Conservation (phyloP, 2,888 invertebrate genomes). For the Drosophila infuscata region DNA sequence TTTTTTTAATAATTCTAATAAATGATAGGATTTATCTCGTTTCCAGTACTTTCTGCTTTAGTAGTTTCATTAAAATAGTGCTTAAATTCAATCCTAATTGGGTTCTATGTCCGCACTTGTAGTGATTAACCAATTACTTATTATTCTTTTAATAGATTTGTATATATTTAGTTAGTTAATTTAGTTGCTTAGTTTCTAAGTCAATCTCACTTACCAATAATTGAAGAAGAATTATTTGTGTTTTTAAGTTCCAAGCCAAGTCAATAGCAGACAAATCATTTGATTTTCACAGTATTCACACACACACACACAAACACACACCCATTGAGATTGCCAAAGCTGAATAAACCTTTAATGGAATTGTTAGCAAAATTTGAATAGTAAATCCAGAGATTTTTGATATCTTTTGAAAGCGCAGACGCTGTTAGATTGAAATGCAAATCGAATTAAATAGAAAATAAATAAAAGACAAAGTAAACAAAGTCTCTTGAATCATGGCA, state of each 20-base stretch:
- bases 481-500: constrained; percentile 35
- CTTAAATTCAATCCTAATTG: not conserved
- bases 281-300: constrained; percentile 35
- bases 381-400: constrained; percentile 54
- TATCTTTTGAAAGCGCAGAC: constrained; percentile 50
- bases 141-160: not conserved
- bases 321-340: constrained; percentile 33
- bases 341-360: constrained; percentile 42
- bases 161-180: not conserved
- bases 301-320: constrained; percentile 8
- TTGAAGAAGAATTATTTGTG: constrained; percentile 12
- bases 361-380: constrained; percentile 64
- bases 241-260: constrained; percentile 44
- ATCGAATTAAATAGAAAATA: constrained; percentile 81
- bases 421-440: constrained; percentile 73
- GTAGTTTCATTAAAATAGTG: not conserved
- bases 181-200: not conserved
- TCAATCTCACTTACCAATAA: constrained; percentile 54
- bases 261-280: constrained; percentile 54
- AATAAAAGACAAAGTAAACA: constrained; percentile 71
- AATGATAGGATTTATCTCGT: not conserved
- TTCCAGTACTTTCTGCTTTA: not conserved
- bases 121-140: not conserved
- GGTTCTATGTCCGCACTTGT: not conserved
- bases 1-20: not conserved